A percentile compares a stretch with the other conserved stretches of the same genome.
phyloP scores from a whole-genome alignment of 2,888 invertebrate genomes.

The Tineola bisselliella region DNA sequence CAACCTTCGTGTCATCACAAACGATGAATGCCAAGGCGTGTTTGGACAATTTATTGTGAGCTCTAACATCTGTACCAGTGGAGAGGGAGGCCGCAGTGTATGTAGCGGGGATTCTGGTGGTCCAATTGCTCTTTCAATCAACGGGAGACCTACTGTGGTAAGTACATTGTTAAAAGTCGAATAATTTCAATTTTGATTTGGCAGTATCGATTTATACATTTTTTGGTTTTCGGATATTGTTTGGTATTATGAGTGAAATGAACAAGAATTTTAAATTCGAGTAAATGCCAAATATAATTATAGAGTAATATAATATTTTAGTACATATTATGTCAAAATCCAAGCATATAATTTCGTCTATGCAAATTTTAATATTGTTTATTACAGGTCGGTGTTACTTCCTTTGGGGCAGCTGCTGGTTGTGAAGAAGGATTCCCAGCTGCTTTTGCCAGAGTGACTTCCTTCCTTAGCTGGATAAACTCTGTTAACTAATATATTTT shows the following conservation, averaged over 20 bases:
- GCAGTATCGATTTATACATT: too few relatives aligned
- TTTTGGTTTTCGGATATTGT: too few relatives aligned
- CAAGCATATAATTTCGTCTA: too few relatives aligned
- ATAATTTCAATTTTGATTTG: too few relatives aligned
- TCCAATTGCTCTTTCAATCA: slow-evolving; percentile 21
- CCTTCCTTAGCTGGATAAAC: slow-evolving; percentile 21
- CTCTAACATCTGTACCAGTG: slow-evolving; percentile 41
- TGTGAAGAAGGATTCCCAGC: slow-evolving; percentile 29
- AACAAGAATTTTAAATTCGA: too few relatives aligned
- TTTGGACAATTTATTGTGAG: slow-evolving; percentile 32
- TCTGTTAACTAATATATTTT: not conserved
- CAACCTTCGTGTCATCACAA: slow-evolving; percentile 30
- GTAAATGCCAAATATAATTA: too few relatives aligned
- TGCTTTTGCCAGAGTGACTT: slow-evolving; percentile 34
- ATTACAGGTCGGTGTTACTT: slow-evolving; percentile 18
- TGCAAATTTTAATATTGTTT: too few relatives aligned
- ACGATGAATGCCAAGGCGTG: slow-evolving; percentile 30
- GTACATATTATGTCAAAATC: too few relatives aligned
- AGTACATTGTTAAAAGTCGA: not conserved
- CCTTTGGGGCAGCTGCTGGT: slow-evolving; percentile 21
- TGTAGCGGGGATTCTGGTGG: slow-evolving; percentile 43
- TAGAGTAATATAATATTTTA: too few relatives aligned
- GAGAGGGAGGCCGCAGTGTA: slow-evolving; percentile 31
- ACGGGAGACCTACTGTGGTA: slow-evolving; percentile 20
- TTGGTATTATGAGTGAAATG: too few relatives aligned